Base-by-base conservation (phyloP, 2,113 vertebrate species). In the Apodemus sylvaticus region DNA sequence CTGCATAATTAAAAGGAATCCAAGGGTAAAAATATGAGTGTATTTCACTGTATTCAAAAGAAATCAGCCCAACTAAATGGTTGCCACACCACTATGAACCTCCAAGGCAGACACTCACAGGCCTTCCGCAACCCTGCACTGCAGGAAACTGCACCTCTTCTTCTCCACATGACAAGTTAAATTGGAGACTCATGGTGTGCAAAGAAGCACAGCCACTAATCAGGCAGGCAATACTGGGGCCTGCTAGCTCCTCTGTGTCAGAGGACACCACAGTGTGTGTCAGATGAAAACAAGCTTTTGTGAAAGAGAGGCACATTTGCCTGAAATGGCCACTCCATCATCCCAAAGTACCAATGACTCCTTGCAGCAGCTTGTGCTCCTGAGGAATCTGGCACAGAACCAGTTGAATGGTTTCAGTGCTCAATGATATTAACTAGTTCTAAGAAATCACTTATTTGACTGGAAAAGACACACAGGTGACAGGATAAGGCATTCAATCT, bases 391-490 rank as follows among this genome's bases (percentile, higher is more conserved):
- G 48, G 45, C 83, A 85, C 14, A 89, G 24, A 73, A 51, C 39
- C 58, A 66, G 66, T 34, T 74, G 62, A 89, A 68, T 85, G 55
- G 77, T 91, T 85, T 68, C 36, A 90, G 51, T 58, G 76, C 62
- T 71, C 66, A 68, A 91, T 12, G 53, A 87, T 73, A 73, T 79
- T 94, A 83, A 53, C 77, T 91, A 90, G 64, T 71, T 91, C 53
- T 74, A 88, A 88, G 83, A 93, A 97, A 88, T 76, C 64, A 87
- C 17, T 85, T 91, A 31, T 81, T 94, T 31, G 55, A 60, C 64
- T 94, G 90, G 70, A 83, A 96, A 89, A 93, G 83, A 73, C 74
- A 42, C 53, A 87, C 39, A 96, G 45, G 5, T 71, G 70, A 83
- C 2, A 70, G 53, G 62, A 83, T 74, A 92, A 78, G 39, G 13